phyloP scores from a whole-genome alignment of 2,888 invertebrate genomes.

The Corythucha ciliata region DNA sequence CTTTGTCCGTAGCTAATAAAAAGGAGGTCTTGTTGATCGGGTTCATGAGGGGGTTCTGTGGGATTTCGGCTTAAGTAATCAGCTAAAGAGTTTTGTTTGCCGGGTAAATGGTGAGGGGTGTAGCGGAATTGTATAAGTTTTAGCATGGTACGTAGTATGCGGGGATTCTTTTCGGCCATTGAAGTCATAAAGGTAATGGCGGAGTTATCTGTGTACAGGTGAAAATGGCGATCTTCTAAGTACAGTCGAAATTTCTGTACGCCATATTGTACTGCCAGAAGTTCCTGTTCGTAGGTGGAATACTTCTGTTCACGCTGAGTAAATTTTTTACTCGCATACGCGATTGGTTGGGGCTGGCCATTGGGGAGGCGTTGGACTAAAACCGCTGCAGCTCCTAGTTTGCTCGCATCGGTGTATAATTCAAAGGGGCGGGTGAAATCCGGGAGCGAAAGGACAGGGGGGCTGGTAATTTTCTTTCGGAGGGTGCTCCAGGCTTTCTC shows the following conservation, averaged over 20 bases:
- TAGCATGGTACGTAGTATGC: constrained; percentile 3
- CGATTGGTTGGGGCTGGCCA: not conserved
- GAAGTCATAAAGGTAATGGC: constrained; percentile 3
- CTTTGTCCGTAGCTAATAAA: too few relatives aligned
- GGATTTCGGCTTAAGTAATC: constrained; percentile 13
- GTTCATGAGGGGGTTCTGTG: too few relatives aligned
- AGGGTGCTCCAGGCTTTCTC: constrained; percentile 7
- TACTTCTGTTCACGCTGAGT: constrained; percentile 7
- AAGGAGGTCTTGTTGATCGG: too few relatives aligned
- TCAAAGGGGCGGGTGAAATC: too few relatives aligned
- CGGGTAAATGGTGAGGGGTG: constrained; percentile 1
- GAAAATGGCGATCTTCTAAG: constrained; percentile 6
- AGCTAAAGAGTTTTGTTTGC: constrained; percentile 1
- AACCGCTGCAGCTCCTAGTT: constrained; percentile 1
- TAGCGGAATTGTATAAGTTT: constrained; percentile 3
- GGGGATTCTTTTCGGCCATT: not conserved
- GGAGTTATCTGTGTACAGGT: constrained; percentile 9
- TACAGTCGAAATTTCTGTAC: constrained; percentile 4
- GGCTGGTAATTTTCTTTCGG: constrained; percentile 3
- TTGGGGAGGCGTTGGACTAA: not conserved
- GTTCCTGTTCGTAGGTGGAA: constrained; percentile 11
- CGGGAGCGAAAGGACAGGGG: too few relatives aligned
- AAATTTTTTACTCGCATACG: not conserved
- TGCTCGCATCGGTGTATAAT: constrained; percentile 5
- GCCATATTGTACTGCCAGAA: not conserved